Evolutionary conservation across 2,888 invertebrate genomes (phyloP), one percentile per base, ranked within the genome.

Genomic region (Drosophila pullipes): DNA sequence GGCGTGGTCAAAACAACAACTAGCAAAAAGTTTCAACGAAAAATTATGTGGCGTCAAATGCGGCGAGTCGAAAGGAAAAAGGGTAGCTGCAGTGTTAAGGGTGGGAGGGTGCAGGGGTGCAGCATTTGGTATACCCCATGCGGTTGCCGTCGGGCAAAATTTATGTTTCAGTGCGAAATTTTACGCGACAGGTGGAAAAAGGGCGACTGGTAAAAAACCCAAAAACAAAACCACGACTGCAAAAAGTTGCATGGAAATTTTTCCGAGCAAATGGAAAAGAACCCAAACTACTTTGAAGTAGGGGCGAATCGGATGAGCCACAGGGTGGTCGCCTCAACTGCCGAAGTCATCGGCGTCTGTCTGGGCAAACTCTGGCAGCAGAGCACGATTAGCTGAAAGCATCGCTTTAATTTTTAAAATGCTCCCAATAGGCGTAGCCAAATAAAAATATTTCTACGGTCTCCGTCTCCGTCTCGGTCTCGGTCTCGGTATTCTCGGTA

Each of bases 31-130:
- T 86, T 86, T 78, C 73, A 74, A 65, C 80, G 74, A 70, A 84
- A 90, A 86, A 90, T 86, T 90, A 86, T 86, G 86, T 90, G 87
- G 86, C 86, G 91, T 90, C 89, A 86, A 90, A 87, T 89, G 77
- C 82, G 82, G 82, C 87, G 73, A 87, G 84, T 87, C 84, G 82
- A 74, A 74, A 69, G 68, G 67, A 49, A 49, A 30, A 35, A 9
- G 61, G 50, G 18, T 11, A 28, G 28, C 35, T 16, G 41, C n/a
- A 58, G 49, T 58, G 55, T 31, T 31, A n/a, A 39, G 39, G 47
- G 44, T 6, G 31, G 31, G 31, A 30, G 1, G 30, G 6, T 31
- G 31, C 2, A 2, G 41, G 47, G 73, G 63, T 49, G 75, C 53
- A 68, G 73, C 81, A 83, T 69, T 50, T 83, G 85, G 88, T 57